These are phyloP conservation scores for Clunio marinus DNA, from an alignment of 2,888 invertebrate genomes.

Conservation along the genomic window DNA sequence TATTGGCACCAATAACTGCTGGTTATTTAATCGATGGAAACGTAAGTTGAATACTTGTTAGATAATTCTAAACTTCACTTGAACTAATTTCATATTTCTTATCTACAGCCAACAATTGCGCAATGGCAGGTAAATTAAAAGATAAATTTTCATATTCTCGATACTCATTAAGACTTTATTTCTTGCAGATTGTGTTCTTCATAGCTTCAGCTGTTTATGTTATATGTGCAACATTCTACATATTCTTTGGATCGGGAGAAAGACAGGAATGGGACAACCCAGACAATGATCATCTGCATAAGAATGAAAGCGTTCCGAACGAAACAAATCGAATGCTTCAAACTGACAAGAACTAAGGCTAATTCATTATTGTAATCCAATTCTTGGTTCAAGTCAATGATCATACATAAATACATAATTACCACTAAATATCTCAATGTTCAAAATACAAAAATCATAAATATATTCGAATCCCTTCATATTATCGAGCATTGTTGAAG, in stretches of 20 bases:
- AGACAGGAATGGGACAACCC: slow-evolving; percentile 83
- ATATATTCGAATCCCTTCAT: too few relatives aligned
- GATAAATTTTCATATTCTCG: slow-evolving; percentile 40
- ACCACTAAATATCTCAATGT: too few relatives aligned
- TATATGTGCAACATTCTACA: slow-evolving; percentile 73
- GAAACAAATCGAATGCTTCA: slow-evolving; percentile 26
- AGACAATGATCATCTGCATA: slow-evolving; percentile 42
- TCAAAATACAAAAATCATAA: too few relatives aligned
- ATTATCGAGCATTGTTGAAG: too few relatives aligned
- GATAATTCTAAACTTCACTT: background rate
- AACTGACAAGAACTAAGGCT: background rate
- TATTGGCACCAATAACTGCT: slow-evolving; percentile 78
- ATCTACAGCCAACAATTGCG: slow-evolving; percentile 73
- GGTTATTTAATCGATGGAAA: slow-evolving; percentile 73
- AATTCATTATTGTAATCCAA: too few relatives aligned
- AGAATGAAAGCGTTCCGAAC: background rate
- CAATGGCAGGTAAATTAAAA: slow-evolving; percentile 62
- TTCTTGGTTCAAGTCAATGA: too few relatives aligned
- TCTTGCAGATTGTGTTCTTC: slow-evolving; percentile 81
- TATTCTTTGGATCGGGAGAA: slow-evolving; percentile 71
- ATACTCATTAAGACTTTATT: slow-evolving; percentile 68
- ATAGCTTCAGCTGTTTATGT: slow-evolving; percentile 77
- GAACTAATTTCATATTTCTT: slow-evolving; percentile 13
- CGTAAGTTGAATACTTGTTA: slow-evolving; percentile 51
- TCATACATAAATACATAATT: too few relatives aligned